These are phyloP conservation scores for Pachydiplax longipennis DNA, from an alignment of 2,888 invertebrate genomes.

Conservation along the genomic window DNA sequence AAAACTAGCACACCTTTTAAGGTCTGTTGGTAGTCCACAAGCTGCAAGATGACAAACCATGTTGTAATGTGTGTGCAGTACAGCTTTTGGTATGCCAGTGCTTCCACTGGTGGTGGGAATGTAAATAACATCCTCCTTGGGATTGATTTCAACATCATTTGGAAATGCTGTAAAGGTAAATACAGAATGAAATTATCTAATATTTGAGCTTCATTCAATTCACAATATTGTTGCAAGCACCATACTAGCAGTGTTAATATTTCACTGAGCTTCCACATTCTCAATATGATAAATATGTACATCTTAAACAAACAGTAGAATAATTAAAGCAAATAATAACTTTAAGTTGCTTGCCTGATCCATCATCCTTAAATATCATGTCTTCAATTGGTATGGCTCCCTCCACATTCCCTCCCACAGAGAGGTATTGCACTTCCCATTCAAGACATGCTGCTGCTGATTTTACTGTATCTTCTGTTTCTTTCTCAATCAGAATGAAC, in stretches of 20 bases:
- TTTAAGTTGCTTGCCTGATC: background rate
- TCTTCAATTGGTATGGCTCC: background rate
- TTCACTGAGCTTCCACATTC: too few species aligned
- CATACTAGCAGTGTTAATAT: too few species aligned
- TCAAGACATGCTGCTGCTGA: background rate
- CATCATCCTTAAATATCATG: background rate
- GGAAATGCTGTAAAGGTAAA: background rate
- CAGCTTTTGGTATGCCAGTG: conserved; percentile 30
- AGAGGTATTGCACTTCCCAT: background rate
- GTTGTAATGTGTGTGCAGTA: conserved; percentile 30
- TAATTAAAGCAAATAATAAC: too few species aligned
- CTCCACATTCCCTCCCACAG: background rate
- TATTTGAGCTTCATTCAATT: too few species aligned
- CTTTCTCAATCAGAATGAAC: background rate
- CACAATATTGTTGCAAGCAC: too few species aligned
- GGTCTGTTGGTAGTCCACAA: background rate
- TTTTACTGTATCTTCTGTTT: background rate
- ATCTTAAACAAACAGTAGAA: too few species aligned
- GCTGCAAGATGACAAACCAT: background rate
- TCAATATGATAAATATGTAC: too few species aligned
- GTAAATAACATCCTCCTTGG: background rate
- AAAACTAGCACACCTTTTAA: background rate
- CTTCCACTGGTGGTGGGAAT: conserved; percentile 24
- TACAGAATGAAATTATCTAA: too few species aligned
- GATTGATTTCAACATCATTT: background rate